A percentile compares a stretch with the other conserved stretches of the same genome.
These are phyloP conservation scores for Odobenus rosmarus DNA, from an alignment of 2,113 vertebrate genomes.

Conservation along the genomic window DNA sequence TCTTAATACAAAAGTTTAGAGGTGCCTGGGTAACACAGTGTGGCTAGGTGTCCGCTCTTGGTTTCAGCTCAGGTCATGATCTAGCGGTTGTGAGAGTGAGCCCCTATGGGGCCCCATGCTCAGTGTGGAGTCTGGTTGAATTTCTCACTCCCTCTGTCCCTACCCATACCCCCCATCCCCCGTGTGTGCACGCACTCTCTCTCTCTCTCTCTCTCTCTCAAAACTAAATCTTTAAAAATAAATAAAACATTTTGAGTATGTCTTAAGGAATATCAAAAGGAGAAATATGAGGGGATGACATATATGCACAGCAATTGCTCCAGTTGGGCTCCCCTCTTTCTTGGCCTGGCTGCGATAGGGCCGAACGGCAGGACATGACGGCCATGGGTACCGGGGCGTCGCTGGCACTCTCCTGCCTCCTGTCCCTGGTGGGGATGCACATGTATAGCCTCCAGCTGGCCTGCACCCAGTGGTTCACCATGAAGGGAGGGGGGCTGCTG, in stretches of 20 bases:
- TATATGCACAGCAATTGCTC: neutral
- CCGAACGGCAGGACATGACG: neutral
- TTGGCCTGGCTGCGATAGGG: neutral
- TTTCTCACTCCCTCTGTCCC: neutral
- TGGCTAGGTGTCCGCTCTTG: neutral
- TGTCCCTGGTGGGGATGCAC: constrained; percentile 96
- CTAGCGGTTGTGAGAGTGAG: neutral
- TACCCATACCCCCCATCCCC: neutral
- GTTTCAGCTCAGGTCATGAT: neutral
- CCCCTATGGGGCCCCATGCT: neutral
- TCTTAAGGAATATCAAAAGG: neutral
- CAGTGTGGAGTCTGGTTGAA: neutral
- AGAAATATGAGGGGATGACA: neutral
- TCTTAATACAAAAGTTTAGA: neutral
- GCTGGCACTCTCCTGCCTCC: constrained; percentile 92
- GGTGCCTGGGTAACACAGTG: neutral
- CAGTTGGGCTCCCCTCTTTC: neutral
- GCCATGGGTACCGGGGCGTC: constrained; percentile 94
- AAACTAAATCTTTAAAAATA: neutral
- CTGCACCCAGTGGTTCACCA: constrained; percentile 95
- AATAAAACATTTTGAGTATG: neutral
- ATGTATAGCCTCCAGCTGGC: constrained; percentile 95
- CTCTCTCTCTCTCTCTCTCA: too few species aligned
- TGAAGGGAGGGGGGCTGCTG: constrained; percentile 94
- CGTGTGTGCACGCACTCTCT: neutral